phyloP scores from a whole-genome alignment of 2,888 invertebrate species.

The Cheilosia soror region DNA sequence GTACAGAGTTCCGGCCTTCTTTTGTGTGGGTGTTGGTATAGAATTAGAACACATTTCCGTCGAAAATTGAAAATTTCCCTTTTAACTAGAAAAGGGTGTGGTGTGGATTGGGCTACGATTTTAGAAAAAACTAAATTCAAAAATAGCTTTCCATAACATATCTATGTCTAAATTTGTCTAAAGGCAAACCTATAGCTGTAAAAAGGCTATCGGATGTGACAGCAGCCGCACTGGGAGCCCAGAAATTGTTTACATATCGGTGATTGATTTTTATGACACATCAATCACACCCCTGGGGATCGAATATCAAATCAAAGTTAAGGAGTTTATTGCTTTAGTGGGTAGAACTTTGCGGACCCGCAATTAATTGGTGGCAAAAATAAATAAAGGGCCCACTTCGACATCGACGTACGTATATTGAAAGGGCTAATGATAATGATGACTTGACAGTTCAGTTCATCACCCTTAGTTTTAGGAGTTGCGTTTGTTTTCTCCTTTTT shows the following conservation, averaged over 20 bases:
- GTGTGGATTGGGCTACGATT: slow-evolving; percentile 25
- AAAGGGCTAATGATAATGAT: slow-evolving; percentile 20
- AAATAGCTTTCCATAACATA: slow-evolving; percentile 1
- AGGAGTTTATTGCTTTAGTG: slow-evolving; percentile 9
- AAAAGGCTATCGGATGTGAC: background rate
- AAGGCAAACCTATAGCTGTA: background rate
- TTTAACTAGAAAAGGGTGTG: slow-evolving; percentile 50
- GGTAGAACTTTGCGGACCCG: slow-evolving; percentile 27
- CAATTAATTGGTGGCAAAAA: slow-evolving; percentile 34
- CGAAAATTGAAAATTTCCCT: slow-evolving; percentile 46
- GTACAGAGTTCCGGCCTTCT: too few relatives aligned
- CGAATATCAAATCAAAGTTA: slow-evolving; percentile 29
- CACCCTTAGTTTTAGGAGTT: slow-evolving; percentile 7
- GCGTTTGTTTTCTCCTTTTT: slow-evolving; percentile 7
- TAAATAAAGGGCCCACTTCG: slow-evolving; percentile 14
- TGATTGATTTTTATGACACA: slow-evolving; percentile 53
- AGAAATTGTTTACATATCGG: slow-evolving; percentile 23
- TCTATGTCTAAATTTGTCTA: slow-evolving; percentile 14
- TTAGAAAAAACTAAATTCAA: background rate
- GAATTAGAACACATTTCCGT: slow-evolving; percentile 53
- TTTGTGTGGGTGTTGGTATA: background rate
- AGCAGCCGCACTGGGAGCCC: background rate
- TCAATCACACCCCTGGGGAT: slow-evolving; percentile 40
- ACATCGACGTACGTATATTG: background rate
- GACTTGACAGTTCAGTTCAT: slow-evolving; percentile 13